A percentile compares a stretch with the other conserved stretches of the same genome.
phyloP scores from a whole-genome alignment of 2,113 vertebrate genomes.

The Phrynocephalus versicolor region DNA sequence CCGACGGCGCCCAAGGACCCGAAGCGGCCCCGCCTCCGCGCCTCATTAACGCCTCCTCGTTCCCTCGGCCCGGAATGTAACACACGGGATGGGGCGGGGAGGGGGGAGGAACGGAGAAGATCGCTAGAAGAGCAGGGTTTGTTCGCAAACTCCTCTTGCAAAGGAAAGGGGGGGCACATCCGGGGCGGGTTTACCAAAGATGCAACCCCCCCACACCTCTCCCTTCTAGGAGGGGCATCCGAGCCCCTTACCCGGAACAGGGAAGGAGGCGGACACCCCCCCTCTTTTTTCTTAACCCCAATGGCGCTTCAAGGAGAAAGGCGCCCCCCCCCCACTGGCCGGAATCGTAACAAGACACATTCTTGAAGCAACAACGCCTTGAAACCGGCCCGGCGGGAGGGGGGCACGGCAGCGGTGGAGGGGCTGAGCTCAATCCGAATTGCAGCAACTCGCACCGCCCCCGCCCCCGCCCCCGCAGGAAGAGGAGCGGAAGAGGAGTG shows the following conservation, averaged over 20 bases:
- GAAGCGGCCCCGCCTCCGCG: too few relatives aligned
- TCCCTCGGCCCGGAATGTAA: too few relatives aligned
- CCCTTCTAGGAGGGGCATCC: neutral
- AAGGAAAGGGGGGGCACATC: constrained; percentile 6
- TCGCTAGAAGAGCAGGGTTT: too few relatives aligned
- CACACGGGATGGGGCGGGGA: too few relatives aligned
- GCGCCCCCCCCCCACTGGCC: fast-evolving
- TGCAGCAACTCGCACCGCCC: neutral
- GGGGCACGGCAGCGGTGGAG: too few relatives aligned
- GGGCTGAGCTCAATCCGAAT: neutral
- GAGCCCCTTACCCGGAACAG: neutral
- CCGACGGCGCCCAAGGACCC: too few relatives aligned
- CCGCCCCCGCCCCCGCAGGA: too few relatives aligned
- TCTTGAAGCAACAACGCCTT: neutral
- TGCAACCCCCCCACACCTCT: neutral
- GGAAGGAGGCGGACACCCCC: neutral
- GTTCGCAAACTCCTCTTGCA: too few relatives aligned
- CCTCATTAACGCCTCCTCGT: too few relatives aligned
- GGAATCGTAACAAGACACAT: neutral
- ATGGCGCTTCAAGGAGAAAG: constrained; percentile 8
- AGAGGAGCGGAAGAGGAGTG: neutral
- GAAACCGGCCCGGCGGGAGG: too few relatives aligned
- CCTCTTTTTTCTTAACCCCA: neutral
- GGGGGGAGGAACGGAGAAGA: too few relatives aligned
- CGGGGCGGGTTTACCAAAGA: constrained; percentile 10